A percentile compares a stretch with the other conserved stretches of the same genome.
phyloP scores from a whole-genome alignment of 2,113 vertebrate genomes.

The Anoplopoma fimbria region DNA sequence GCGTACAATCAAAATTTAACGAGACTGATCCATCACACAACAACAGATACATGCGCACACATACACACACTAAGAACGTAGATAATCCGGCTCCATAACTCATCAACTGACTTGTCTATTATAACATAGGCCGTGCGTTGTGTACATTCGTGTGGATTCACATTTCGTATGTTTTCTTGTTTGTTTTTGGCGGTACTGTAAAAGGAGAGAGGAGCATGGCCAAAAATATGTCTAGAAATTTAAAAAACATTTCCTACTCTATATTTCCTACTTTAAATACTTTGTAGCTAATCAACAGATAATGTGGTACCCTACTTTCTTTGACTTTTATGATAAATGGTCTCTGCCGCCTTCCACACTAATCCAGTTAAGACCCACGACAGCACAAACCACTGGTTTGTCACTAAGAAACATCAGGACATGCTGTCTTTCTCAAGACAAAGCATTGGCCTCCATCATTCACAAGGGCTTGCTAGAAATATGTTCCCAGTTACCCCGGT shows the following conservation, averaged over 20 bases:
- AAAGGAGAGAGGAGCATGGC: neutral
- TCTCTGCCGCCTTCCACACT: neutral
- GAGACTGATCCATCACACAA: conserved; percentile 63
- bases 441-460: neutral
- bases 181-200: neutral
- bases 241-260: neutral
- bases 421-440: neutral
- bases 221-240: neutral
- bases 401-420: neutral
- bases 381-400: neutral
- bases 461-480: neutral
- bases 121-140: neutral
- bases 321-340: neutral
- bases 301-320: neutral
- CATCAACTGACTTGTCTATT: neutral
- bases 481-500: too few relatives aligned
- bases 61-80: conserved; percentile 1
- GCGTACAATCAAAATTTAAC: conserved; percentile 71
- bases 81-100: conserved; percentile 37
- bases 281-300: neutral
- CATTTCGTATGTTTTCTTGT: neutral
- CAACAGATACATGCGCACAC: conserved; percentile 12
- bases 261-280: neutral
- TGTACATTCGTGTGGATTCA: neutral
- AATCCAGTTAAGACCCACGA: neutral